These are phyloP conservation scores for Diorhabda elongata DNA, from an alignment of 1,140 invertebrate species.

Conservation along the genomic window DNA sequence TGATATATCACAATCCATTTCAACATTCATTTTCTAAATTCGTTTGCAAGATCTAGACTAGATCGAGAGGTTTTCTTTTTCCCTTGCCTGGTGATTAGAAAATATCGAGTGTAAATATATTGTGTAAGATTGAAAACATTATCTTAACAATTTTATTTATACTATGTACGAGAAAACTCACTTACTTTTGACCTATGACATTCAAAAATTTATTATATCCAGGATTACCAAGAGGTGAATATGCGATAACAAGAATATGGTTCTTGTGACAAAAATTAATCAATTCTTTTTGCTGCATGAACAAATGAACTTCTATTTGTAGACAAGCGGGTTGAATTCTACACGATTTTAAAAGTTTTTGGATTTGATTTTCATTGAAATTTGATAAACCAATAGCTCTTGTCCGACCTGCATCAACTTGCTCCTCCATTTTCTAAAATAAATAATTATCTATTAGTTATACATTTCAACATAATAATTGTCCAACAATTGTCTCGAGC, in stretches of 20 bases:
- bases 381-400: conserved; percentile 74
- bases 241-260: conserved; percentile 74
- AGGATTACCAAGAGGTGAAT: conserved; percentile 73
- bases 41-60: too few relatives aligned
- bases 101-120: too few relatives aligned
- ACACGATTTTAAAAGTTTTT: conserved; percentile 58
- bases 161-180: neutral
- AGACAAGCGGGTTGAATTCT: conserved; percentile 66
- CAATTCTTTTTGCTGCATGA: conserved; percentile 74
- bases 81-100: too few relatives aligned
- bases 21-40: too few relatives aligned
- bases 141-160: too few relatives aligned
- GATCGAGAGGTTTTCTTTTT: too few relatives aligned
- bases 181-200: conserved; percentile 42
- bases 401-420: conserved; percentile 58
- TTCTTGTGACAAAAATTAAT: conserved; percentile 66
- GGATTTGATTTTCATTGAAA: conserved; percentile 68
- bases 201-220: conserved; percentile 53
- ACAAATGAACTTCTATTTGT: conserved; percentile 76
- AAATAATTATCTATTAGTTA: conserved; percentile 22
- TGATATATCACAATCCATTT: too few relatives aligned
- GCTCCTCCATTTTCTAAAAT: conserved; percentile 66
- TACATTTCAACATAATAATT: too few relatives aligned
- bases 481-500: too few relatives aligned
- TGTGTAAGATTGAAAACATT: too few relatives aligned